Evolutionary conservation across 2,113 vertebrate genomes (phyloP).

Genomic region (Gasterosteus aculeatus): DNA sequence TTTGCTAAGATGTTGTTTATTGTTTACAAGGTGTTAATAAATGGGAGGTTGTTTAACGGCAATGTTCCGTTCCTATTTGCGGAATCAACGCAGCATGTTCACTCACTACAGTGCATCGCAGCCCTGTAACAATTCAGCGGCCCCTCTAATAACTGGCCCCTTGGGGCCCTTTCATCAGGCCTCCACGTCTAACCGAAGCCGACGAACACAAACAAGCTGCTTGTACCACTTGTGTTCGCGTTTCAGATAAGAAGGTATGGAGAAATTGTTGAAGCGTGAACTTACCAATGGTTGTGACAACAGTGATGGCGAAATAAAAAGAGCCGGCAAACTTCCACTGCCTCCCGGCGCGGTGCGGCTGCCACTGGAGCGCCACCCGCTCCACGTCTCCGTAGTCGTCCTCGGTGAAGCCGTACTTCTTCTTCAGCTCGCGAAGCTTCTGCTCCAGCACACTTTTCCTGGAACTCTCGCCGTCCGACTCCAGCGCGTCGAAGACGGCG

Average conservation of each 20-base stretch:
- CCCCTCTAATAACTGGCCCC: neutral
- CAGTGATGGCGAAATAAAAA: slow-evolving; percentile 93
- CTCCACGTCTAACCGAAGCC: neutral
- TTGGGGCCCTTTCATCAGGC: neutral
- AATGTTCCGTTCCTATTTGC: neutral
- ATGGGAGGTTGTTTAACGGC: neutral
- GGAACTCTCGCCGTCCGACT: slow-evolving; percentile 85
- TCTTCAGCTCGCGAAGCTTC: slow-evolving; percentile 83
- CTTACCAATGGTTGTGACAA: slow-evolving; percentile 93
- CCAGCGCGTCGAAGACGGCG: slow-evolving; percentile 89
- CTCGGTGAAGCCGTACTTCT: slow-evolving; percentile 84
- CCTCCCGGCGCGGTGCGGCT: slow-evolving; percentile 86
- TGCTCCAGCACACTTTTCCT: slow-evolving; percentile 84
- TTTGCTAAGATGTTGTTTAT: neutral
- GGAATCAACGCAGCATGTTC: neutral
- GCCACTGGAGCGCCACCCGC: slow-evolving; percentile 84
- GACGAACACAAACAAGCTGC: neutral
- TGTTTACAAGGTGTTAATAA: neutral
- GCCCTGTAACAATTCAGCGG: neutral
- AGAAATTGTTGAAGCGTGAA: neutral
- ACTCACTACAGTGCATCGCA: neutral
- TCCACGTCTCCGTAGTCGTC: slow-evolving; percentile 86
- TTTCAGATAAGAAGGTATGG: neutral
- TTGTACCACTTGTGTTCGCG: neutral
- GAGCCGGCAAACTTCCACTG: slow-evolving; percentile 91